phyloP scores from a whole-genome alignment of 2,888 invertebrate genomes.

The Chirona hameri region DNA sequence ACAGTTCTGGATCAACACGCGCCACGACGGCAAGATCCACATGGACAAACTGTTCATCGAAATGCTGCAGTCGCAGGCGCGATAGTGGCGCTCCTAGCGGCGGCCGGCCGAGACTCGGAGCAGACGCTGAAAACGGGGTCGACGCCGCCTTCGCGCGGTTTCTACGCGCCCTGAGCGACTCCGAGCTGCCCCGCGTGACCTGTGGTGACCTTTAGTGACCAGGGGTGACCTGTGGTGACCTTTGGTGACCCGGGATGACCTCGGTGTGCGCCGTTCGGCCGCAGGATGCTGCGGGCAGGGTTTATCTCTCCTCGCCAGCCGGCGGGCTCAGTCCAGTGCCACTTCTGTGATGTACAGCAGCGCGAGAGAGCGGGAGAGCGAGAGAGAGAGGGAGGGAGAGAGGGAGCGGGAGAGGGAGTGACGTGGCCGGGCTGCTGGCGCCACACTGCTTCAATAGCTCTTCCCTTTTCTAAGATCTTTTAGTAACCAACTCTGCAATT shows the following conservation, averaged over 20 bases:
- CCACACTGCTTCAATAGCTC: background rate
- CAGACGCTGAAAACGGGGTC: background rate
- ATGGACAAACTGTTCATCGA: conserved; percentile 97
- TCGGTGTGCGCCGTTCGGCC: background rate
- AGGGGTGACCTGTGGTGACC: no score
- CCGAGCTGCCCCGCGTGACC: background rate
- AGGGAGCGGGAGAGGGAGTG: no score
- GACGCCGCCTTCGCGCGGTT: background rate
- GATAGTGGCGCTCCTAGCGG: background rate
- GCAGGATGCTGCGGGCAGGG: background rate
- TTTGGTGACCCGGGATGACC: no score
- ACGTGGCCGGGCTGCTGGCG: background rate
- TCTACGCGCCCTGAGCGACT: background rate
- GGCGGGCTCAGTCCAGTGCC: background rate
- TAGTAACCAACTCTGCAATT: background rate
- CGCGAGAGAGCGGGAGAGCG: background rate
- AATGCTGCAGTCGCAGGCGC: conserved; percentile 77
- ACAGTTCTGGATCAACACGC: conserved; percentile 83
- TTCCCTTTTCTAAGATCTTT: conserved; percentile 26
- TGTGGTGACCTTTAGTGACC: no score
- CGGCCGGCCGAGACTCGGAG: background rate
- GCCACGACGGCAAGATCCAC: conserved; percentile 79
- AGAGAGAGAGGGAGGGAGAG: background rate
- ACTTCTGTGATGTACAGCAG: background rate
- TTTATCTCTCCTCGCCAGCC: background rate